Evolutionary conservation across 2,797 vertebrate species (phyloP).

Genomic region (Pseudocheirus occidentalis): DNA sequence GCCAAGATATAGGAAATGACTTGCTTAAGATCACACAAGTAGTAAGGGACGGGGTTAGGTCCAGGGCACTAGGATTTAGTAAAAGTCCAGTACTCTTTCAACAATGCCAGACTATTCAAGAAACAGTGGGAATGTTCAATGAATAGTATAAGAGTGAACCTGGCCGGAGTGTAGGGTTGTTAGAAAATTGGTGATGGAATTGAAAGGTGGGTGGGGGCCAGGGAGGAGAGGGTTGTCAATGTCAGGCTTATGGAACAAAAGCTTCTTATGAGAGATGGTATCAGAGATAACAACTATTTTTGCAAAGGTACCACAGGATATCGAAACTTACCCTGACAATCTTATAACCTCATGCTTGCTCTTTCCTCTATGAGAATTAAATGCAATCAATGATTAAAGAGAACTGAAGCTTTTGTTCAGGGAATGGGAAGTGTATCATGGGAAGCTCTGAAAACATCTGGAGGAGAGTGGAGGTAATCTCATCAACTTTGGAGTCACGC

Average conservation of each 20-base stretch:
- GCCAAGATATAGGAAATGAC: not conserved
- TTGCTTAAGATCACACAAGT: not conserved
- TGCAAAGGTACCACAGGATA: not conserved
- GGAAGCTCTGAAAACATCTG: not conserved
- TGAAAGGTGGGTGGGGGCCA: not conserved
- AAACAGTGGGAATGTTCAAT: not conserved
- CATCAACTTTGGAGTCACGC: not conserved
- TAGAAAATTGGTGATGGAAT: not conserved
- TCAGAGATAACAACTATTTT: conserved; percentile 12
- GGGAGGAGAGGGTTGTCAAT: not conserved
- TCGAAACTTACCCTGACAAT: not conserved
- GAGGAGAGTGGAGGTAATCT: not conserved
- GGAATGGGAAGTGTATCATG: not conserved
- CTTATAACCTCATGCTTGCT: not conserved
- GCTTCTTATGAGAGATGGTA: not conserved
- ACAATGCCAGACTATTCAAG: not conserved
- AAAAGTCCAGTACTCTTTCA: not conserved
- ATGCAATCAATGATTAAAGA: not conserved
- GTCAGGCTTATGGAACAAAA: not conserved
- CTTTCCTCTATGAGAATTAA: not conserved
- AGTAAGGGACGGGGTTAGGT: not conserved
- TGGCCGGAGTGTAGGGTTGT: not conserved
- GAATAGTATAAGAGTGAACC: not conserved
- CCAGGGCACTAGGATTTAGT: not conserved
- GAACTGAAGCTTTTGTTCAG: not conserved